Conservation (phyloP, 1,140 invertebrate species). For the Danaus plexippus region DNA sequence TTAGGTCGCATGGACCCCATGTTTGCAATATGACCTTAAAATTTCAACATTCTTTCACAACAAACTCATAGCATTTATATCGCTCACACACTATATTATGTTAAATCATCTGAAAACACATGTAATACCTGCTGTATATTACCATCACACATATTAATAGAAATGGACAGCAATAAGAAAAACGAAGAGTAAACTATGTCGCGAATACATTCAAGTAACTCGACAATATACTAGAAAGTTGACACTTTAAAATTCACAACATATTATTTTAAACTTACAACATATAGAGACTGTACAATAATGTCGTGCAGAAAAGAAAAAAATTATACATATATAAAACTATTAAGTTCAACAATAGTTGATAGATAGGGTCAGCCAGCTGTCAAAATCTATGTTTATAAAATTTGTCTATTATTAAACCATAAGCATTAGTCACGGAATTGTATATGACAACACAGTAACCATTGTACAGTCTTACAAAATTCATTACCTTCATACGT, state of each 20-base stretch:
- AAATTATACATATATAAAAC: neutral
- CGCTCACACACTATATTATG: conserved; percentile 19
- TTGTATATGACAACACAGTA: too few species aligned
- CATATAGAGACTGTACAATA: conserved; percentile 6
- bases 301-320: conserved; percentile 5
- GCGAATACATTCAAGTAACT: conserved; percentile 11
- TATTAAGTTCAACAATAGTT: conserved; percentile 2
- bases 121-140: conserved; percentile 35
- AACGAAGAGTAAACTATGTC: conserved; percentile 23
- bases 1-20: conserved; percentile 69
- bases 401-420: conserved; percentile 1
- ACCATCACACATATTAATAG: conserved; percentile 30
- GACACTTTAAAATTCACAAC: neutral
- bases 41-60: conserved; percentile 43
- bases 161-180: conserved; percentile 54
- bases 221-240: conserved; percentile 4
- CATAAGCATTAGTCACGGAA: too few species aligned
- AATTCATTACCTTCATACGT: too few species aligned
- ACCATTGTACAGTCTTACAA: too few species aligned
- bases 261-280: conserved; percentile 11
- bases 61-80: neutral
- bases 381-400: conserved; percentile 15
- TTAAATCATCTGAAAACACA: conserved; percentile 39
- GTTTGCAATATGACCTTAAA: conserved; percentile 27
- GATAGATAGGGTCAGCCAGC: conserved; percentile 13